phyloP scores from a whole-genome alignment of 2,888 invertebrate genomes.

The Andricus curvator region DNA sequence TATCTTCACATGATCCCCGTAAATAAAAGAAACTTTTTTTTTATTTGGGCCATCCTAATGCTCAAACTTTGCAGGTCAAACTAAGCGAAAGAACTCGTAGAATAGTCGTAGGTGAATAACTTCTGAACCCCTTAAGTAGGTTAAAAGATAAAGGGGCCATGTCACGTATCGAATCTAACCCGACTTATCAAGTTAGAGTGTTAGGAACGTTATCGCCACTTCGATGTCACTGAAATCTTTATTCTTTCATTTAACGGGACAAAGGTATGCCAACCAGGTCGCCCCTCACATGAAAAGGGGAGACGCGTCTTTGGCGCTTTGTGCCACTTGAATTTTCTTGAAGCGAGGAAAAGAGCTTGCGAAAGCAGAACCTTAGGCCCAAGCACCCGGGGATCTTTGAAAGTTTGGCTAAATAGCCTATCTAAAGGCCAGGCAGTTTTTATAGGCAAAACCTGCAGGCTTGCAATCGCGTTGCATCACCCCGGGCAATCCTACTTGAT shows the following conservation, averaged over 20 bases:
- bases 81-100: conserved; percentile 26
- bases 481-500: conserved; percentile 49
- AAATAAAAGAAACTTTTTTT: no score
- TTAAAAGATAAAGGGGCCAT: conserved; percentile 50
- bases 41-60: neutral
- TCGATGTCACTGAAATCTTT: conserved; percentile 10
- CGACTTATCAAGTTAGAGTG: conserved; percentile 47
- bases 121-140: conserved; percentile 42
- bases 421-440: conserved; percentile 24
- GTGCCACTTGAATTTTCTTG: conserved; percentile 21
- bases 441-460: conserved; percentile 3
- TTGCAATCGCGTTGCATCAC: conserved; percentile 47
- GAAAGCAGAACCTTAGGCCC: conserved; percentile 19
- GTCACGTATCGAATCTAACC: conserved; percentile 43
- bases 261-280: conserved; percentile 23
- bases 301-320: conserved; percentile 26
- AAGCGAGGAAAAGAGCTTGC: conserved; percentile 33
- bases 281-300: neutral
- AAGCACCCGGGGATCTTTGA: conserved; percentile 31
- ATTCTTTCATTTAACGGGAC: conserved; percentile 13
- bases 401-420: conserved; percentile 37
- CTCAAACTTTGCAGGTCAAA: conserved; percentile 3
- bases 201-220: conserved; percentile 44
- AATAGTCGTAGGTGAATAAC: conserved; percentile 26
- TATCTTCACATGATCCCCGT: no score